Evolutionary conservation across 1,140 invertebrate species (phyloP).

Genomic region (Drosophila azteca): DNA sequence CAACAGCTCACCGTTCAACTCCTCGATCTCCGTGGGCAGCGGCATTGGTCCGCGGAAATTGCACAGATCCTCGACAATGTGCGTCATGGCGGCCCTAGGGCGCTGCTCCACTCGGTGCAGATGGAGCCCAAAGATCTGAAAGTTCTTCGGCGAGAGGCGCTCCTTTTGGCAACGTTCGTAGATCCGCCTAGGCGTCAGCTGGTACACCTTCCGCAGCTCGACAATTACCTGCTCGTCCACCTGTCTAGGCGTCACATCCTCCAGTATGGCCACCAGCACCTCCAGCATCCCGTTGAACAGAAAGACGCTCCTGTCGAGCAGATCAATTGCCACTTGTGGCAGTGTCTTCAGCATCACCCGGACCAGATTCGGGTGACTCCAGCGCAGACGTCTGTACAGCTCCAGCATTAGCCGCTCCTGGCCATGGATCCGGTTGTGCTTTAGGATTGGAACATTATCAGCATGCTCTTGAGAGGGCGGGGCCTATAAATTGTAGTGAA

Average conservation of each 20-base stretch:
- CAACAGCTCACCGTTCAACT: constrained; percentile 49
- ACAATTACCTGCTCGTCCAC: not conserved
- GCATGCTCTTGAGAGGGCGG: not conserved
- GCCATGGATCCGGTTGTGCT: constrained; percentile 44
- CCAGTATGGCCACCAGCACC: constrained; percentile 31
- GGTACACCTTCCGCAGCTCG: constrained; percentile 1
- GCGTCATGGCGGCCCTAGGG: constrained; percentile 11
- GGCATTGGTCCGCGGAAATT: not conserved
- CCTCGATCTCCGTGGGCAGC: not conserved
- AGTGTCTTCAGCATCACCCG: constrained; percentile 22
- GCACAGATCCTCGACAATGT: constrained; percentile 14
- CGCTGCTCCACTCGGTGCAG: constrained; percentile 38
- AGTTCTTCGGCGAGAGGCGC: constrained; percentile 31
- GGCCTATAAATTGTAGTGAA: too few relatives aligned
- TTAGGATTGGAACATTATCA: rapidly evolving
- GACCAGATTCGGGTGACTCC: constrained; percentile 14
- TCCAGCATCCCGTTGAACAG: constrained; percentile 80
- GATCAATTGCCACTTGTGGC: not conserved
- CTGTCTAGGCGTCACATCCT: constrained; percentile 18
- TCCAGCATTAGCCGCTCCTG: constrained; percentile 31
- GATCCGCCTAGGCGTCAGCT: constrained; percentile 15
- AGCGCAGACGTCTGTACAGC: constrained; percentile 25
- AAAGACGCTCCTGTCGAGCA: constrained; percentile 70
- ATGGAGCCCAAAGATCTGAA: constrained; percentile 56
- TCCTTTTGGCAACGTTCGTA: constrained; percentile 20